phyloP scores from a whole-genome alignment of 1,140 invertebrate species.

The Goniozus legneri region DNA sequence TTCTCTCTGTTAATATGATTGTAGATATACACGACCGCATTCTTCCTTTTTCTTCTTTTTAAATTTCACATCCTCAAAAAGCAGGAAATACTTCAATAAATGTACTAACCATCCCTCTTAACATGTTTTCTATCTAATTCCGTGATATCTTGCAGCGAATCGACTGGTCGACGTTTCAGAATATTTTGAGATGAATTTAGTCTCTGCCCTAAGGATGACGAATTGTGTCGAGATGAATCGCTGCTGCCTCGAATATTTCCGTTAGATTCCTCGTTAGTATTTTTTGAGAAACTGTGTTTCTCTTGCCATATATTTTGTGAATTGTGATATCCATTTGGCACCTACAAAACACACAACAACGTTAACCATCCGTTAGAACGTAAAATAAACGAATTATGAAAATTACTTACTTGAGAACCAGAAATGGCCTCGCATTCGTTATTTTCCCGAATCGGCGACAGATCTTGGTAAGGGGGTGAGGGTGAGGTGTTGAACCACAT shows the following conservation, averaged over 20 bases:
- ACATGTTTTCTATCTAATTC: slow-evolving; percentile 41
- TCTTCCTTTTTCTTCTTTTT: background rate
- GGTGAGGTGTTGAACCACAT: slow-evolving; percentile 41
- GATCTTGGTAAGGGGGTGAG: slow-evolving; percentile 42
- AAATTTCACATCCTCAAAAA: background rate
- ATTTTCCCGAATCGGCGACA: slow-evolving; percentile 40
- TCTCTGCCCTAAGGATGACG: slow-evolving; percentile 21
- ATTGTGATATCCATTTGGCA: slow-evolving; percentile 17
- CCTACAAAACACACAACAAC: background rate
- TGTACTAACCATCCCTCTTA: slow-evolving; percentile 38
- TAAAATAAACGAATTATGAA: too few species aligned
- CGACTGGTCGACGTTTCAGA: slow-evolving; percentile 36
- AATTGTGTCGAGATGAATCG: slow-evolving; percentile 27
- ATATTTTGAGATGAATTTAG: slow-evolving; percentile 24
- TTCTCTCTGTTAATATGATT: too few species aligned
- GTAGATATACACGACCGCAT: background rate
- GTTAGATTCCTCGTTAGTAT: slow-evolving; percentile 25
- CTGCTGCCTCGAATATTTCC: slow-evolving; percentile 30
- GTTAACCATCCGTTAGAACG: slow-evolving; percentile 18
- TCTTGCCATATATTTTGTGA: slow-evolving; percentile 44
- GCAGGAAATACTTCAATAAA: background rate
- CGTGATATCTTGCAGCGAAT: slow-evolving; percentile 35
- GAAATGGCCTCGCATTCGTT: slow-evolving; percentile 34
- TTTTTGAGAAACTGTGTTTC: slow-evolving; percentile 34
- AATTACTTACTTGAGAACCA: slow-evolving; percentile 40